phyloP scores from a whole-genome alignment of 2,113 vertebrate species.

The Sander lucioperca region DNA sequence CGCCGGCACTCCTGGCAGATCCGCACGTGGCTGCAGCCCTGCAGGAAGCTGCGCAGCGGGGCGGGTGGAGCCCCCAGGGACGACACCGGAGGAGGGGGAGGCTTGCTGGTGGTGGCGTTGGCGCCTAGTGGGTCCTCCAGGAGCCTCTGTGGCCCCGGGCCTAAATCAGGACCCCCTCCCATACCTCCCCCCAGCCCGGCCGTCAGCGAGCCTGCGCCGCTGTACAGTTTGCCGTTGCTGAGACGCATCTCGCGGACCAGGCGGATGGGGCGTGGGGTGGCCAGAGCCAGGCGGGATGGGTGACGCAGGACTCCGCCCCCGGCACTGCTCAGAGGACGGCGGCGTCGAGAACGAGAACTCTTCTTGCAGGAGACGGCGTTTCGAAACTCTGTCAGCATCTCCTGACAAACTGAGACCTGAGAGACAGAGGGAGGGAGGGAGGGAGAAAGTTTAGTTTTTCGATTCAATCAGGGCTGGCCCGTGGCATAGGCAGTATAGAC shows the following conservation, averaged over 20 bases:
- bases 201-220: slow-evolving; percentile 73
- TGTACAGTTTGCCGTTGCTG: slow-evolving; percentile 92
- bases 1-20: slow-evolving; percentile 90
- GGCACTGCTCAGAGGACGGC: slow-evolving; percentile 79
- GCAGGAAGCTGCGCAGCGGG: slow-evolving; percentile 64
- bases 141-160: slow-evolving; percentile 88
- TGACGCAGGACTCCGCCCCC: slow-evolving; percentile 77
- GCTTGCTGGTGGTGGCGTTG: slow-evolving; percentile 57
- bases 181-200: slow-evolving; percentile 61
- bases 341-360: slow-evolving; percentile 87
- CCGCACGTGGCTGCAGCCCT: slow-evolving; percentile 80
- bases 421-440: background rate
- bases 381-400: slow-evolving; percentile 92
- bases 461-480: no score
- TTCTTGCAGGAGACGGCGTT: slow-evolving; percentile 92
- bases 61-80: slow-evolving; percentile 65
- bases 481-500: no score
- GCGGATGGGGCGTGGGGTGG: slow-evolving; percentile 81
- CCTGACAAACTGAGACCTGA: slow-evolving; percentile 92
- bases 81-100: slow-evolving; percentile 7
- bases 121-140: slow-evolving; percentile 85
- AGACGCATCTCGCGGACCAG: slow-evolving; percentile 90
- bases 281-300: slow-evolving; percentile 74
- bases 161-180: slow-evolving; percentile 72
- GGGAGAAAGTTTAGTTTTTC: no score